A percentile compares a stretch with the other conserved stretches of the same genome.
Conservation (phyloP, 2,888 invertebrate species). For the Philhelius pedissequus region DNA sequence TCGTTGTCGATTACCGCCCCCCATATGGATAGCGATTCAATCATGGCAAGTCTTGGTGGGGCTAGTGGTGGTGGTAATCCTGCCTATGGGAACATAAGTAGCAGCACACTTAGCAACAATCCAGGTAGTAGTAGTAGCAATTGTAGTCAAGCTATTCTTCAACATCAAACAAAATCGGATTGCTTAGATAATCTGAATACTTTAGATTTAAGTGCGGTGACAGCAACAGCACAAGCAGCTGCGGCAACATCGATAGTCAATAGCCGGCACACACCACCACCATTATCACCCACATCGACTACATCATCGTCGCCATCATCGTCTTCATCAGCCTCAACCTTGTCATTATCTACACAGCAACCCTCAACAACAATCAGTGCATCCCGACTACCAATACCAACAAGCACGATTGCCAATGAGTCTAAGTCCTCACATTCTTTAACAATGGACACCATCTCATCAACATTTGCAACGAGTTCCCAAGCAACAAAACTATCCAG, state of each 20-base stretch:
- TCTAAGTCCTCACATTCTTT: conserved; percentile 33
- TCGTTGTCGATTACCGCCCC: conserved; percentile 37
- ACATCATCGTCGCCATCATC: conserved; percentile 49
- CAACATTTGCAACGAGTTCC: conserved; percentile 35
- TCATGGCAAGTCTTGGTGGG: conserved; percentile 36
- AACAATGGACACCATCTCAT: conserved; percentile 22
- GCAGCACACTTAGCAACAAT: conserved; percentile 22
- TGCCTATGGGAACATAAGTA: conserved; percentile 18
- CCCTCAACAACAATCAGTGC: conserved; percentile 65
- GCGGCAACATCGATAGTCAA: conserved; percentile 25
- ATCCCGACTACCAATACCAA: conserved; percentile 51
- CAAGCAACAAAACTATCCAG: conserved; percentile 29
- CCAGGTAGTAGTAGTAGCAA: conserved; percentile 26
- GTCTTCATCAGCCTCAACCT: conserved; percentile 18
- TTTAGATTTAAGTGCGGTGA: conserved; percentile 56
- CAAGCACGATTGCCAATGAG: conserved; percentile 21
- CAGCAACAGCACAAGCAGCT: conserved; percentile 52
- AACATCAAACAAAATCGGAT: conserved; percentile 43
- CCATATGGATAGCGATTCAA: conserved; percentile 50
- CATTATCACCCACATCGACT: conserved; percentile 62
- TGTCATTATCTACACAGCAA: conserved; percentile 42
- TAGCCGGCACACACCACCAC: conserved; percentile 39
- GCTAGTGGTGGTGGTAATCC: not conserved
- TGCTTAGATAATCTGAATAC: conserved; percentile 51
- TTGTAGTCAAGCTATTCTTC: conserved; percentile 58